Conservation (phyloP, 92 coral and sea anemone genomes). For the Parazoanthus swiftii region DNA sequence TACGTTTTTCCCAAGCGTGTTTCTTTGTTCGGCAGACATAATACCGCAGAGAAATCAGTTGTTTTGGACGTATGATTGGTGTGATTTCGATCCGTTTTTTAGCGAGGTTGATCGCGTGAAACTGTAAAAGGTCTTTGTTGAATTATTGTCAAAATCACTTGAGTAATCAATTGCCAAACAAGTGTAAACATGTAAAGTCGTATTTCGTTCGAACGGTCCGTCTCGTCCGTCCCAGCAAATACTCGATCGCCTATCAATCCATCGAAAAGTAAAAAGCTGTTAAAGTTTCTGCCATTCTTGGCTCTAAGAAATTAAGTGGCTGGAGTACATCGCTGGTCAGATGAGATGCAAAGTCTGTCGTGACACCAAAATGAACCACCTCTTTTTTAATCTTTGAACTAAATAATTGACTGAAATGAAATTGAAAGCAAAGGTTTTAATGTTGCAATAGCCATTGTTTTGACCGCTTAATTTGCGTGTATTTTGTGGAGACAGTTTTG, state of each 20-base stretch:
- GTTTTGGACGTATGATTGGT: background rate
- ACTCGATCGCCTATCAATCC: conserved; percentile 13
- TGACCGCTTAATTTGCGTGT: conserved; percentile 1
- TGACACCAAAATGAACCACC: conserved; percentile 5
- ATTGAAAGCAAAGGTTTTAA: background rate
- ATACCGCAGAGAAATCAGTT: conserved; percentile 4
- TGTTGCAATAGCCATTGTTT: conserved; percentile 4
- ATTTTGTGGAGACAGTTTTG: background rate
- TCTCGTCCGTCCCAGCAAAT: conserved; percentile 14
- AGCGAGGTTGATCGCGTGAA: background rate
- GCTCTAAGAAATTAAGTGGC: conserved; percentile 14
- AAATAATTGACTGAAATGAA: conserved; percentile 5
- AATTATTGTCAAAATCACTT: conserved; percentile 3
- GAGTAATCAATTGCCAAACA: conserved; percentile 11
- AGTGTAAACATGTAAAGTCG: conserved; percentile 14
- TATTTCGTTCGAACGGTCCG: background rate
- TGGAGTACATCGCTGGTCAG: background rate
- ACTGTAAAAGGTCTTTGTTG: background rate
- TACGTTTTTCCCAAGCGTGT: too few species aligned
- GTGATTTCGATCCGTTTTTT: background rate
- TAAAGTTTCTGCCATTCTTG: conserved; percentile 28
- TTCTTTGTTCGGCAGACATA: too few species aligned
- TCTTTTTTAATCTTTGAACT: background rate
- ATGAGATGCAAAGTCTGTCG: background rate
- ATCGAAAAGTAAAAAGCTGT: conserved; percentile 3